A percentile compares a stretch with the other conserved stretches of the same genome.
Evolutionary conservation across 2,888 invertebrate genomes (phyloP).

Genomic region (Syrista parreyssii): DNA sequence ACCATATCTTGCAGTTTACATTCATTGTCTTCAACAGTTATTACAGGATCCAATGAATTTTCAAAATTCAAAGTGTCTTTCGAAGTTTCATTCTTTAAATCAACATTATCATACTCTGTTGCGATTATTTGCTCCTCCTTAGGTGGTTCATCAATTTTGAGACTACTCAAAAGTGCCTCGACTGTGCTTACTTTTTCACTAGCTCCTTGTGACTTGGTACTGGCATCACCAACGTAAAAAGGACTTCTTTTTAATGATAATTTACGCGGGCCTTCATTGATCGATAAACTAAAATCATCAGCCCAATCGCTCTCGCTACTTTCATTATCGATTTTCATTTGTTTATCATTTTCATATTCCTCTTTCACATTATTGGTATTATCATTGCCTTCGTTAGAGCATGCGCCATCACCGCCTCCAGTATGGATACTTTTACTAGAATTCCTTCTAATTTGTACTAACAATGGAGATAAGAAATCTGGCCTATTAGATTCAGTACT

Average conservation of each 20-base stretch:
- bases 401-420: neutral
- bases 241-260: conserved; percentile 2
- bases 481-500: neutral
- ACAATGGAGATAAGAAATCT: conserved; percentile 1
- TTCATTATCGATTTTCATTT: neutral
- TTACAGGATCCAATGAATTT: neutral
- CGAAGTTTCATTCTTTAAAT: neutral
- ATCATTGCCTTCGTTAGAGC: neutral
- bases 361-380: neutral
- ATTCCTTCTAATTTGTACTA: neutral
- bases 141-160: neutral
- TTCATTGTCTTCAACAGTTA: neutral
- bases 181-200: neutral
- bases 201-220: neutral
- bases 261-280: neutral
- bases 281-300: conserved; percentile 6
- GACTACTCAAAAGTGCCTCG: neutral
- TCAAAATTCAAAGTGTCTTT: neutral
- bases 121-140: neutral
- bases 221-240: neutral
- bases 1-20: neutral
- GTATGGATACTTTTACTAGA: neutral
- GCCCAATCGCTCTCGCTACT: conserved; percentile 9
- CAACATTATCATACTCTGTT: neutral
- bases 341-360: neutral